phyloP scores from a whole-genome alignment of 1,140 invertebrate genomes.

The Branchinecta lindahli region DNA sequence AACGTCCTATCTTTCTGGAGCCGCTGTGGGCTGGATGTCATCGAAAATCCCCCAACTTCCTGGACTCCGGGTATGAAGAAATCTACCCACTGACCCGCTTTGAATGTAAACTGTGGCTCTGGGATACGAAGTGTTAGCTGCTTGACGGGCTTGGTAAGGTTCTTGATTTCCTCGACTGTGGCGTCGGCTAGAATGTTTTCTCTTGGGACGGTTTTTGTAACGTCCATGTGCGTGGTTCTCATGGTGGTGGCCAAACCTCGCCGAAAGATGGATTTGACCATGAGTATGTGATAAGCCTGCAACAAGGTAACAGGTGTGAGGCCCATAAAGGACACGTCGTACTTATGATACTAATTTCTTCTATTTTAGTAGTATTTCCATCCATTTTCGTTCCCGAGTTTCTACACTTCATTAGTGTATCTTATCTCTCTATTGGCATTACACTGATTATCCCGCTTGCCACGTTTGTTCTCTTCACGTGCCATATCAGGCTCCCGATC shows the following conservation, averaged over 20 bases:
- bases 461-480: too few relatives aligned
- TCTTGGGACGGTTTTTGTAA: not conserved
- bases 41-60: slow-evolving; percentile 31
- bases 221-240: not conserved
- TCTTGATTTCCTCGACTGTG: slow-evolving; percentile 15
- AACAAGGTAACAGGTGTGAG: too few relatives aligned
- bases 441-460: too few relatives aligned
- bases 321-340: too few relatives aligned
- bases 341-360: too few relatives aligned
- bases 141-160: slow-evolving; percentile 17
- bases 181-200: slow-evolving; percentile 13
- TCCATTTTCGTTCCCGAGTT: too few relatives aligned
- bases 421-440: too few relatives aligned
- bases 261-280: not conserved
- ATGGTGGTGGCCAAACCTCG: not conserved
- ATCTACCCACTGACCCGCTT: slow-evolving; percentile 28
- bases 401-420: too few relatives aligned
- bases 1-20: slow-evolving; percentile 25
- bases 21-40: slow-evolving; percentile 28
- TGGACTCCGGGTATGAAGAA: slow-evolving; percentile 29
- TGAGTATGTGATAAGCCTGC: too few relatives aligned
- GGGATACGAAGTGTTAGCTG: slow-evolving; percentile 12
- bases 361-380: too few relatives aligned
- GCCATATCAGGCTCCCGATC: too few relatives aligned
- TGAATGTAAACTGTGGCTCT: slow-evolving; percentile 21